These are phyloP conservation scores for Crocidura indochinensis DNA, from an alignment of 2,797 vertebrate species.

Conservation along the genomic window DNA sequence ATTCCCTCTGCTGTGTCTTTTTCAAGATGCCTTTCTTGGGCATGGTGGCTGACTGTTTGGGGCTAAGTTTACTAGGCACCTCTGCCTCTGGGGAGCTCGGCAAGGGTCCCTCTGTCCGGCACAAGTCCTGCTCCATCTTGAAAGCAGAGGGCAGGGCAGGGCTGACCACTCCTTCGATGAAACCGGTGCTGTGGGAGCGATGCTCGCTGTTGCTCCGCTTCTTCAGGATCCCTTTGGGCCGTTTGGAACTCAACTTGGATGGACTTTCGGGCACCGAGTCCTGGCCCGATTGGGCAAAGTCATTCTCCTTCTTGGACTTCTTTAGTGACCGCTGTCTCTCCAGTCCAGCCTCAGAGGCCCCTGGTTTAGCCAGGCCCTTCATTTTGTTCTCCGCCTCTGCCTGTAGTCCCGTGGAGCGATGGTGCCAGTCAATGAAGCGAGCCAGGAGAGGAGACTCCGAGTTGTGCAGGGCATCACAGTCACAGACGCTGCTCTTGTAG, in stretches of 20 bases:
- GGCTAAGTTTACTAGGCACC: slow-evolving; percentile 91
- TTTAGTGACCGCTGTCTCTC: slow-evolving; percentile 95
- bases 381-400: slow-evolving; percentile 92
- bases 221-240: slow-evolving; percentile 98
- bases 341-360: slow-evolving; percentile 88
- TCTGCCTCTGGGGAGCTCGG: slow-evolving; percentile 91
- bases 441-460: slow-evolving; percentile 96
- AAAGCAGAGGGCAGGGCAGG: slow-evolving; percentile 88
- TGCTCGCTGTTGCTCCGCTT: slow-evolving; percentile 96
- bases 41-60: slow-evolving; percentile 92
- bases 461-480: slow-evolving; percentile 95
- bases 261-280: slow-evolving; percentile 90
- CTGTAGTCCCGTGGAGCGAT: slow-evolving; percentile 94
- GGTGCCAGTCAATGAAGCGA: slow-evolving; percentile 98
- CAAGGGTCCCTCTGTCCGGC: slow-evolving; percentile 88
- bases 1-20: slow-evolving; percentile 99
- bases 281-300: slow-evolving; percentile 92
- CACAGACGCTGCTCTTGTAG: slow-evolving; percentile 98
- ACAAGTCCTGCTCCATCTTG: slow-evolving; percentile 91
- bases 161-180: slow-evolving; percentile 91
- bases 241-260: slow-evolving; percentile 95
- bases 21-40: slow-evolving; percentile 99
- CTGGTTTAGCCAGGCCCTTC: slow-evolving; percentile 92
- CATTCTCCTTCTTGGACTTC: slow-evolving; percentile 98
- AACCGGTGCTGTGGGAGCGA: slow-evolving; percentile 93